Percentiles rank a stretch among this genome's conserved stretches.
phyloP scores from a whole-genome alignment of 2,888 invertebrate species.

The Helobdella robusta region DNA sequence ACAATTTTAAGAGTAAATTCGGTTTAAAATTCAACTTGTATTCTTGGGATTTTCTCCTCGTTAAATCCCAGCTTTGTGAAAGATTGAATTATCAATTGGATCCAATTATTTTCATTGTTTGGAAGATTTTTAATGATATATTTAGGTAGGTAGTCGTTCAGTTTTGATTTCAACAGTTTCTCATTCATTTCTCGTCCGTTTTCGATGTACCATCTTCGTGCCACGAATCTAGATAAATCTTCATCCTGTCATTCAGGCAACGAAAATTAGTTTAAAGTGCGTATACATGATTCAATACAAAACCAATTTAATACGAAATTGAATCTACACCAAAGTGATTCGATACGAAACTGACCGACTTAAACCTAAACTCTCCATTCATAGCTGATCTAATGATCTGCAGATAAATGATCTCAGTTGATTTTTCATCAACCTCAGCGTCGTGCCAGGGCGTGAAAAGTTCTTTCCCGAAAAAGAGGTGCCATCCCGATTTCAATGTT shows the following conservation, averaged over 20 bases:
- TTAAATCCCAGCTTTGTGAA: conserved; percentile 15
- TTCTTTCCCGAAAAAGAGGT: conserved; percentile 36
- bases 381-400: conserved; percentile 33
- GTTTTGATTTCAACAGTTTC: neutral
- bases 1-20: neutral
- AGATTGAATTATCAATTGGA: neutral
- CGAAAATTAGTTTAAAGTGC: neutral
- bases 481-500: conserved; percentile 30
- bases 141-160: neutral
- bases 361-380: conserved; percentile 33
- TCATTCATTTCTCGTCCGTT: conserved; percentile 12
- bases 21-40: conserved; percentile 3
- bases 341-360: conserved; percentile 28
- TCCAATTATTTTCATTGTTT: conserved; percentile 4
- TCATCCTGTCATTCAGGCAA: too few relatives aligned
- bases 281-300: neutral
- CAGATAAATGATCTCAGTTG: conserved; percentile 34
- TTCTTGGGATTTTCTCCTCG: neutral
- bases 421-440: conserved; percentile 28
- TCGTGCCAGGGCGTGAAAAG: conserved; percentile 37
- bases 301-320: too few relatives aligned
- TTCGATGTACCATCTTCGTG: conserved; percentile 33
- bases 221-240: conserved; percentile 31
- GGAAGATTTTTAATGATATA: neutral
- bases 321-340: neutral